Conservation (phyloP, 2,797 vertebrate genomes). For the Sebastes diaconus region DNA sequence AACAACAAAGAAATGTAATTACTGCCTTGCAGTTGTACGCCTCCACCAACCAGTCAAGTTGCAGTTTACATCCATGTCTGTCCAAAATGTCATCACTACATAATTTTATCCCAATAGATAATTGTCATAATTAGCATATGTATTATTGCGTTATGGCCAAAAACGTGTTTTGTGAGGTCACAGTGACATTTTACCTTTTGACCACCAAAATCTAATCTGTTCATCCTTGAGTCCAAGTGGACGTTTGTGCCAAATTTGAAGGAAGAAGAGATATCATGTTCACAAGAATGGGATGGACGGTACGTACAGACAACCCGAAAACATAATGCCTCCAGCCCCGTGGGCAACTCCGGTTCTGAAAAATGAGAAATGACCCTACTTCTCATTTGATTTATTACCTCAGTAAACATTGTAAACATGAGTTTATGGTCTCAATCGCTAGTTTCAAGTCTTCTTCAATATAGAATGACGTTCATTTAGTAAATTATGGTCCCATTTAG, state of each 20-base stretch:
- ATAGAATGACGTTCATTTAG: no score
- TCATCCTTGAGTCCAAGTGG: background rate
- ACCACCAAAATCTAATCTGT: no score
- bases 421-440: no score
- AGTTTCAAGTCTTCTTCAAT: no score
- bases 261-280: background rate
- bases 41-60: background rate
- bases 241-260: background rate
- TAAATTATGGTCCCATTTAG: no score
- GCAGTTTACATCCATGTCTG: background rate
- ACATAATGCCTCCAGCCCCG: background rate
- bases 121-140: background rate
- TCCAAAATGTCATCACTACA: background rate
- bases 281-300: background rate
- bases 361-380: no score
- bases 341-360: no score
- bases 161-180: background rate
- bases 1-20: background rate
- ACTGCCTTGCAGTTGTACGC: background rate
- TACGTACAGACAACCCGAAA: background rate
- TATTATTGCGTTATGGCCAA: background rate
- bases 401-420: no score
- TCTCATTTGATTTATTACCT: no score
- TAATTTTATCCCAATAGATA: background rate
- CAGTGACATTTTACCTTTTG: background rate